Conservation (phyloP, 1,140 invertebrate genomes). For the Kradibia gibbosae region DNA sequence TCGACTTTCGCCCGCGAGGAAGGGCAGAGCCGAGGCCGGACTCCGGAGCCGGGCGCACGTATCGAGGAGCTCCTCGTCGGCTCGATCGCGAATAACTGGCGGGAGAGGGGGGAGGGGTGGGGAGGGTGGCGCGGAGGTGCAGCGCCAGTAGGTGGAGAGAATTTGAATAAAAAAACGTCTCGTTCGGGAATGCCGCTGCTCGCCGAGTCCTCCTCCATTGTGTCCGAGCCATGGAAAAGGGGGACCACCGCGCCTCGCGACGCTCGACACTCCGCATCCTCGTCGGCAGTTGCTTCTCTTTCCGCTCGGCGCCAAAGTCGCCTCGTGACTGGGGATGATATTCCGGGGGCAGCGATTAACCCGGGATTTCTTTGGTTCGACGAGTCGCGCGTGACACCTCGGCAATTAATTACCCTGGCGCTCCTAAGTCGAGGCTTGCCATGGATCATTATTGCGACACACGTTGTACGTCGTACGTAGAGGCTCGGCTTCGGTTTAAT, state of each 20-base stretch:
- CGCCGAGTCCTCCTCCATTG: too few relatives aligned
- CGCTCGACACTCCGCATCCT: slow-evolving; percentile 13
- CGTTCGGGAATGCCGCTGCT: too few relatives aligned
- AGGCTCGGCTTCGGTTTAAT: too few relatives aligned
- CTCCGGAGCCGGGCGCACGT: neutral
- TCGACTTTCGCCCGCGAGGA: too few relatives aligned
- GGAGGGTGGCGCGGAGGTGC: too few relatives aligned
- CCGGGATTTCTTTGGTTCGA: neutral
- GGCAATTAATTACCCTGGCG: too few relatives aligned
- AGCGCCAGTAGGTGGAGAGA: too few relatives aligned
- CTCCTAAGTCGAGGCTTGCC: too few relatives aligned
- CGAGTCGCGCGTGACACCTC: neutral
- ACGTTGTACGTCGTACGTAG: too few relatives aligned
- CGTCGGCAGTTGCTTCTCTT: neutral
- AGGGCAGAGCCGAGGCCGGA: neutral
- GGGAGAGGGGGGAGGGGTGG: neutral
- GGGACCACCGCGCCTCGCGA: slow-evolving; percentile 26
- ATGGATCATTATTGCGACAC: too few relatives aligned
- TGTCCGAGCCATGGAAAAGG: neutral
- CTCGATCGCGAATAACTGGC: neutral
- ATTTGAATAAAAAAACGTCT: too few relatives aligned
- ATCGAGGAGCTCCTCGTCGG: too few relatives aligned
- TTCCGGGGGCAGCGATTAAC: neutral
- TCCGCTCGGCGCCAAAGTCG: slow-evolving; percentile 8
- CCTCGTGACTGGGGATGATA: neutral